Conservation (phyloP, 2,888 invertebrate species). For the Ypsolopha sequella region DNA sequence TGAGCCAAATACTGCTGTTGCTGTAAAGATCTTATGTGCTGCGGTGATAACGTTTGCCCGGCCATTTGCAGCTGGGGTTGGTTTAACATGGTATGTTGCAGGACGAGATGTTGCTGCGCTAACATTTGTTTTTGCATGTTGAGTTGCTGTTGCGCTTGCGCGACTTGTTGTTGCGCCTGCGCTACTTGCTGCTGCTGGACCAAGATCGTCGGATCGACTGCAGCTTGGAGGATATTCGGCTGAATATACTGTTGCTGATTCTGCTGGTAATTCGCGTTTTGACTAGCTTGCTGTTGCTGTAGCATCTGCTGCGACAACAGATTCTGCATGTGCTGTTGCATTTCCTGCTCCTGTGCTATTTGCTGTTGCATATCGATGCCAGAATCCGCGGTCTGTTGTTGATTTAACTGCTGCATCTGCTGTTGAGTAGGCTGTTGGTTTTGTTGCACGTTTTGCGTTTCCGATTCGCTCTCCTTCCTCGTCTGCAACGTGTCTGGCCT, state of each 20-base stretch:
- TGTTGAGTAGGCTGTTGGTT: conserved; percentile 19
- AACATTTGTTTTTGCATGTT: conserved; percentile 62
- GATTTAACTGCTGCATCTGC: conserved; percentile 22
- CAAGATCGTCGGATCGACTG: conserved; percentile 43
- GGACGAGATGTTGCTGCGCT: conserved; percentile 56
- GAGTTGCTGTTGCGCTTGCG: conserved; percentile 56
- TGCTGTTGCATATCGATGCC: conserved; percentile 24
- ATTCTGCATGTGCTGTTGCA: conserved; percentile 47
- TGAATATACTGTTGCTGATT: conserved; percentile 32
- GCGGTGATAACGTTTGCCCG: conserved; percentile 60
- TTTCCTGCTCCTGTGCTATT: conserved; percentile 29
- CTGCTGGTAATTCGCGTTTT: conserved; percentile 12
- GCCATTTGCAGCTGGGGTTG: conserved; percentile 55
- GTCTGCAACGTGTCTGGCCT: conserved; percentile 51
- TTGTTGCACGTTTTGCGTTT: conserved; percentile 30
- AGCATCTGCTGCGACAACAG: conserved; percentile 34
- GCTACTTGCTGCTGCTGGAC: conserved; percentile 58
- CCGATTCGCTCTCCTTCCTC: conserved; percentile 54
- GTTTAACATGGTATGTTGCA: conserved; percentile 59
- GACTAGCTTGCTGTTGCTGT: conserved; percentile 28
- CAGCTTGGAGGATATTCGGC: conserved; percentile 32
- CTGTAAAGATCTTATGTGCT: conserved; percentile 49
- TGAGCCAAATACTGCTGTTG: conserved; percentile 66
- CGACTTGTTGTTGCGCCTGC: conserved; percentile 57
- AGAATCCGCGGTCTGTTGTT: conserved; percentile 15